Base-by-base conservation (phyloP, 2,888 invertebrate genomes). In the Limnephilus lunatus region DNA sequence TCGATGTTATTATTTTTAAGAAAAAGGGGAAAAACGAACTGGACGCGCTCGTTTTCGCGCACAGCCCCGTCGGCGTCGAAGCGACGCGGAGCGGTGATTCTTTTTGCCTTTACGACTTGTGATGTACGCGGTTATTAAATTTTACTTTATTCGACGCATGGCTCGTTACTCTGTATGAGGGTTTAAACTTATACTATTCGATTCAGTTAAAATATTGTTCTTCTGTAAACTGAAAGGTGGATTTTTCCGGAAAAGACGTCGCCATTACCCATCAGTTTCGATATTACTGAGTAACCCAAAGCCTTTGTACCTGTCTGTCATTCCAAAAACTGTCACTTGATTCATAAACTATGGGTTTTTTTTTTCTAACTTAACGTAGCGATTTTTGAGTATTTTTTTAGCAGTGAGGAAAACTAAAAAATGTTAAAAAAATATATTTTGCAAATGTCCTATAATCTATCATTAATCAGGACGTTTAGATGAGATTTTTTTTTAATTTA, bases 1-100 rank as follows among this genome's bases (percentile, higher is more conserved):
- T 31, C 32, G 88, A 80, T 9, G 85, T 19, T n/a, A 44, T 86
- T 88, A 88, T 88, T 68, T 88, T 31, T 14, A 44, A 32, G 32
- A 4, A n/a, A 86, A 44, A 11, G 30, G 39, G 25, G 15, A 44
- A n/a, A 86, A 48, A 88, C 32, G 35, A 32, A 68, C 19, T 15
- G 68, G 53, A 15, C 12, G 19, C 68, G 88, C 35, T 68, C 88
- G 88, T 68, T 88, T 88, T 68, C 30, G 32, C 86, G 31, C 68
- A n/a, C 32, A 19, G 53, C 30, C 68, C 32, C 32, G 31, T 15
- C n/a, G 88, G 53, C 68, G 88, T 88, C 88, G 32, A 35, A 88
- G 68, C 68, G 88, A 88, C 32, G 32, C 87, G 32, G 48, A 2
- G 25, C 85, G 85, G 9, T n/a, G 25, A 68, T 68, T 68, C 19